Evolutionary conservation across 2,888 invertebrate genomes (phyloP), one percentile per base, ranked within the genome.

Genomic region (Tinea trinotella): DNA sequence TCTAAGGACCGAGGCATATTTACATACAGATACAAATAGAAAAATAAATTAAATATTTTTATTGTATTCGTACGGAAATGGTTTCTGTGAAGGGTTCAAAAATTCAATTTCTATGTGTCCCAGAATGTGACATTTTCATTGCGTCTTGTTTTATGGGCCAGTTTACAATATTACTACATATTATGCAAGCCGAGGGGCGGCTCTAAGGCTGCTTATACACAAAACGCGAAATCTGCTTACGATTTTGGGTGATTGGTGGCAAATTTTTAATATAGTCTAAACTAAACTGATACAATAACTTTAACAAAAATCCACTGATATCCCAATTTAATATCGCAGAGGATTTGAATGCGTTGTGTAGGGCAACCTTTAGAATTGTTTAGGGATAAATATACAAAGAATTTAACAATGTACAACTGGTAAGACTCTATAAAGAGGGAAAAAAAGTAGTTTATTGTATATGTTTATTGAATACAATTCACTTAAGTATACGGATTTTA

Each of bases 71-170:
- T 22, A 30, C 30, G n/a, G 30, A 30, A 30, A 30, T 30, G 30
- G 3, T 30, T 30, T 30, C 30, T 30, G 1, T 30, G 30, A 62
- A 70, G 71, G 68, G 64, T 64, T 67, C 66, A 66, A 68, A 72
- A 76, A 77, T 79, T 79, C 77, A 78, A 77, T 81, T 75, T 66
- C 71, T 62, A 64, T 67, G 66, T 68, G 64, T 61, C 61, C 59
- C 61, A 54, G 59, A 57, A 63, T 67, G 58, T 59, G 60, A 63
- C 68, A 66, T 64, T 64, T 66, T 67, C 65, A 66, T 67, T 61
- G 61, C 62, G 64, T 66, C 66, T 66, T 70, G 67, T 74, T 77
- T 77, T 77, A 78, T 74, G 68, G 69, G 66, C 66, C 69, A 70
- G 72, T 75, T 71, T 69, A 68, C 64, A 68, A 70, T 72, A 73